Base-by-base conservation (phyloP, 92 coral and sea anemone species). In the Umimayanthus chanpuru region DNA sequence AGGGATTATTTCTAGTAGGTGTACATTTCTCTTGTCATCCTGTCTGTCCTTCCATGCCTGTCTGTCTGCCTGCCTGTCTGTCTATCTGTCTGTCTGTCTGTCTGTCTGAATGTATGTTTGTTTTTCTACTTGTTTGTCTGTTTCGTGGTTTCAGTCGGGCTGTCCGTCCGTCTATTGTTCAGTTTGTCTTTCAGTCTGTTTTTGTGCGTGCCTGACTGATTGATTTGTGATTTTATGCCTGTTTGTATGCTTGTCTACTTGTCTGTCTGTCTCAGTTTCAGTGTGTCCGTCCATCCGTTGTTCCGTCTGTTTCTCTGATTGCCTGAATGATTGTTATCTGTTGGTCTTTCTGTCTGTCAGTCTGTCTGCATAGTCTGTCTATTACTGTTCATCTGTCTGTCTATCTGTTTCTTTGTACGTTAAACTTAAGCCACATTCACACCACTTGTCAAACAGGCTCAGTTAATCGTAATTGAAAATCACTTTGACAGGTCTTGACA, bases 1-100 rank as follows among this genome's bases (percentile, higher is more conserved):
- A 56, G 85, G 75, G 9, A 56, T 91, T 30, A 26, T 93, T 40
- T 50, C 85, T 81, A 89, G 96, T 93, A 79, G 25, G 86, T 66
- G 8, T 23, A 73, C 4, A 25, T 1, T 12, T 29, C 32, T 29
- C 36, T 4, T 8, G 2, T 29, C 21, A 11, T 25, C 20, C 23
- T 25, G 76, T 73, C 9, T 30, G 9, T 32, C 44, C 0, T 8
- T 73, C 77, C 36, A 2, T 30, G 23, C 28, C 76, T 21, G 39
- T 73, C 47, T 73, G 20, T 73, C 65, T 56, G 5, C 15, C 23
- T 56, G 23, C 2, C 9, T 53, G 18, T 53, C 61, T 53, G 7
- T 50, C 58, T 50, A 50, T 50, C 2, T 56, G 53, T 8, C 53
- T 47, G 53, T 5, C 7, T 47, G 8, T 47, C 53, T 10, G 53